These are phyloP conservation scores for Hirudo medicinalis DNA, from an alignment of 1,140 invertebrate species.

Conservation along the genomic window DNA sequence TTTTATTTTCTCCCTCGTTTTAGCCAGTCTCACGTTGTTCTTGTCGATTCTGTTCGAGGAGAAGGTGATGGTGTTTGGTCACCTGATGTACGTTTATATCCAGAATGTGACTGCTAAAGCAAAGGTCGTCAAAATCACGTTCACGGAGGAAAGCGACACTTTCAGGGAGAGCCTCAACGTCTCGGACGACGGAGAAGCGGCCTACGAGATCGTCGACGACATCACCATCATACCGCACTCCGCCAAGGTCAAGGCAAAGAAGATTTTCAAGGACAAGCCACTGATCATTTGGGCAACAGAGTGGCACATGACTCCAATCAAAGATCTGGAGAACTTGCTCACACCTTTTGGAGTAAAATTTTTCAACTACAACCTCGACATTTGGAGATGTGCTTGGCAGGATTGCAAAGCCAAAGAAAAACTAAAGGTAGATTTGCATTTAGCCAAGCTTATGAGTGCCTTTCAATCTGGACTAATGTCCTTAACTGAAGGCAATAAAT, in stretches of 20 bases:
- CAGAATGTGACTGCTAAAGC: no score
- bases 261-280: constrained; percentile 9
- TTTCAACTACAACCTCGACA: not conserved
- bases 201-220: not conserved
- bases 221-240: not conserved
- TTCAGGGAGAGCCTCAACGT: not conserved
- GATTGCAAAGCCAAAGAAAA: constrained; percentile 8
- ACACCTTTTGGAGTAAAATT: constrained; percentile 4
- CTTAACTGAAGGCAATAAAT: no score
- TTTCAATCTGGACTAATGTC: no score
- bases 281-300: constrained; percentile 13
- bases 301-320: constrained; percentile 13
- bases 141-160: not conserved
- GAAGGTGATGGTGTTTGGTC: no score
- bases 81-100: no score
- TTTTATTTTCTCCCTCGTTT: no score
- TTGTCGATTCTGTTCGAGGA: no score
- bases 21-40: no score
- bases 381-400: not conserved
- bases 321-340: constrained; percentile 8
- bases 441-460: no score
- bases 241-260: not conserved
- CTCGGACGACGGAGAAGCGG: not conserved
- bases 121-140: no score
- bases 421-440: not conserved